Base-by-base conservation (phyloP, 92 coral and sea anemone species). In the Epizoanthus ramosus region DNA sequence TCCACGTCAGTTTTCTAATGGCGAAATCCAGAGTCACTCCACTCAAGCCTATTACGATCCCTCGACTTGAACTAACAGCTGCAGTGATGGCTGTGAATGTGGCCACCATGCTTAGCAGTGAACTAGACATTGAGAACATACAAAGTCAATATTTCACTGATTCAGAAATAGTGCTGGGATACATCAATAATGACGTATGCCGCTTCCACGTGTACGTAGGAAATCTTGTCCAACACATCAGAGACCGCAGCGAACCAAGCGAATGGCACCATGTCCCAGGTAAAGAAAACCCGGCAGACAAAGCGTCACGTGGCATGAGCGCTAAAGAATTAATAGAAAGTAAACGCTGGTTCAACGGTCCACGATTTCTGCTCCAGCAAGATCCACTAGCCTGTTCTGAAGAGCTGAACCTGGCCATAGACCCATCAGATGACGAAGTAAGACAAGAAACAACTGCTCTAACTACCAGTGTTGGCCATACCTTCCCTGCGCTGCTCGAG, bases 1-100 rank as follows among this genome's bases (percentile, higher is more conserved):
- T 73, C 12, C 75, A 87, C 67, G 86, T 81, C 21, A 87, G 90
- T 81, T 87, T 87, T 53, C 86, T 87, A 53, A 87, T 87, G 90
- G 90, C 86, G n/a, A 87, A 87, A 77, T 67, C 90, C 1, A 73
- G 86, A 16, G 86, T 87, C 12, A 86, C 86, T 14, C 86, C 86
- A 10, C 80, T 87, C 17, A 87, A 82, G 35, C 13, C 83, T 24
- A 87, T 87, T 47, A 81, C 86, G 21, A 87, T 68, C 28, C 90
- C 86, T 13, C 74, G 90, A 28, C 50, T 87, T 57, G 87, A 87
- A 68, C 81, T 87, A 37, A 87, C 90, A 74, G 90, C 90, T 8
- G 81, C 86, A 14, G 90, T 87, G 7, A 67, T 83, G 31, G 82
- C 87, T 7, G 87, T 83, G 23, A 87, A 87, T 39, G 87, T 87